A percentile compares a stretch with the other conserved stretches of the same genome.
phyloP scores from a whole-genome alignment of 2,113 vertebrate species.

The Cottus gobio region DNA sequence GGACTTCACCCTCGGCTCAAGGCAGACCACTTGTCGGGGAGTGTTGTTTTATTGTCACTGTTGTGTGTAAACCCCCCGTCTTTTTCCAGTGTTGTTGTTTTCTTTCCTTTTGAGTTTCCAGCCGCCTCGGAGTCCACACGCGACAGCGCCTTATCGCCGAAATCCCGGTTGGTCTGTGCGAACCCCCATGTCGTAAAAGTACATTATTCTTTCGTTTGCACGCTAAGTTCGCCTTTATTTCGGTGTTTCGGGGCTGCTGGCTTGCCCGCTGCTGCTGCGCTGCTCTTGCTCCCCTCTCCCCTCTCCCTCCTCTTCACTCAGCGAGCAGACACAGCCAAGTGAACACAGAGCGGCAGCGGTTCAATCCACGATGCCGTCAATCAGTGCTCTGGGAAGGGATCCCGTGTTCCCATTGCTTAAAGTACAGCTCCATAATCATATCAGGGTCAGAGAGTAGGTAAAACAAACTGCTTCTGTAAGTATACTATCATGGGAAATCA shows the following conservation, averaged over 20 bases:
- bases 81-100: slow-evolving; percentile 80
- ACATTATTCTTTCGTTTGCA: slow-evolving; percentile 47
- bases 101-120: slow-evolving; percentile 78
- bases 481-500: neutral
- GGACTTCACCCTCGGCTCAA: slow-evolving; percentile 66
- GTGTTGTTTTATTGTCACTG: slow-evolving; percentile 87
- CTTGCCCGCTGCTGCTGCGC: slow-evolving; percentile 70
- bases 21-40: slow-evolving; percentile 79
- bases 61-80: slow-evolving; percentile 75
- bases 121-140: slow-evolving; percentile 48
- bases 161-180: slow-evolving; percentile 13
- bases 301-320: slow-evolving; percentile 65
- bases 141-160: slow-evolving; percentile 35
- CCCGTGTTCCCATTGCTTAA: too few relatives aligned
- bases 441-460: neutral
- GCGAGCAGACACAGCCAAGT: slow-evolving; percentile 77
- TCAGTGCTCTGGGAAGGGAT: slow-evolving; percentile 26
- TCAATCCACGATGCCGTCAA: slow-evolving; percentile 72
- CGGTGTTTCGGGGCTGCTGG: slow-evolving; percentile 68
- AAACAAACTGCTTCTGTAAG: neutral
- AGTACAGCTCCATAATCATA: neutral
- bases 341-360: slow-evolving; percentile 71
- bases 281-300: slow-evolving; percentile 69
- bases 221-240: slow-evolving; percentile 72
- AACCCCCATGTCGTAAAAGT: slow-evolving; percentile 42